These are phyloP conservation scores for Fragum sueziense DNA, from an alignment of 2,888 invertebrate genomes.

Conservation along the genomic window DNA sequence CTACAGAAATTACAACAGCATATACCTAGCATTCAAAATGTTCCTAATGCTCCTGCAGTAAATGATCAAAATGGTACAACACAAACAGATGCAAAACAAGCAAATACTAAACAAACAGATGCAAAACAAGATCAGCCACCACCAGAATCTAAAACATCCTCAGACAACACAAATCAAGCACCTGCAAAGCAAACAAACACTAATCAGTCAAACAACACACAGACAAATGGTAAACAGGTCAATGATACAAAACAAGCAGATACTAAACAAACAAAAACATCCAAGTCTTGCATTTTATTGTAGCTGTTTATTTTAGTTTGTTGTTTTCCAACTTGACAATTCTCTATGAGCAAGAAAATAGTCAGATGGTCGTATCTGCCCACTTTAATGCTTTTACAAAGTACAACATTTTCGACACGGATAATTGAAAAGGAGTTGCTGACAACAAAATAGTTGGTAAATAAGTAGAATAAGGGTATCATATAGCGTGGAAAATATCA, in stretches of 20 bases:
- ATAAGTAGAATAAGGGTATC: too few species aligned
- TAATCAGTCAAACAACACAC: neutral
- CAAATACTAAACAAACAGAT: neutral
- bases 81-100: neutral
- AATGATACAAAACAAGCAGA: neutral
- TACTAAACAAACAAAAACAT: neutral
- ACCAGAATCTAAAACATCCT: neutral
- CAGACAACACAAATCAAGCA: neutral
- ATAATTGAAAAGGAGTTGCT: too few species aligned
- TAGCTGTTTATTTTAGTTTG: slow-evolving; percentile 9
- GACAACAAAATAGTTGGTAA: too few species aligned
- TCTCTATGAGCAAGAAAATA: too few species aligned
- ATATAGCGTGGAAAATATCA: too few species aligned
- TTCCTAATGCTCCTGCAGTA: neutral
- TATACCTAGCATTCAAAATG: slow-evolving; percentile 17
- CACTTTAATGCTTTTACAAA: too few species aligned
- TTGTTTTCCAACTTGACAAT: too few species aligned
- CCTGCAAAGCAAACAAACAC: neutral
- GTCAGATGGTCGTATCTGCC: too few species aligned
- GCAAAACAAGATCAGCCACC: neutral
- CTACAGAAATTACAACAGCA: slow-evolving; percentile 56
- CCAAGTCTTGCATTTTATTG: slow-evolving; percentile 21
- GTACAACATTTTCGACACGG: too few species aligned
- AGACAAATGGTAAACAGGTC: neutral
- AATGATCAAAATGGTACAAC: neutral